Conservation (phyloP, 1,140 invertebrate species). For the Lethocerus indicus region DNA sequence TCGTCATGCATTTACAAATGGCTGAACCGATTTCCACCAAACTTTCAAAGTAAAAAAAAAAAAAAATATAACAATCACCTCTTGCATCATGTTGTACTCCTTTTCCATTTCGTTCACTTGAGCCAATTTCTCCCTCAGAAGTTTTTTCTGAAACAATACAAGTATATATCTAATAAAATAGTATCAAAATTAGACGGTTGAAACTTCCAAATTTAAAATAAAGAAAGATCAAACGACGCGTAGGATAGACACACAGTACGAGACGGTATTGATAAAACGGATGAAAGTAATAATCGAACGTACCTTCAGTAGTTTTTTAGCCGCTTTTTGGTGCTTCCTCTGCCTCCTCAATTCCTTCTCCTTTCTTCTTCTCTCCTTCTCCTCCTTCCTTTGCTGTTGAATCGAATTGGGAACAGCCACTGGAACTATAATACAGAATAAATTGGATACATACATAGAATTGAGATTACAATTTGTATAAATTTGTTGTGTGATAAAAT, state of each 20-base stretch:
- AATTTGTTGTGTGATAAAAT: too few species aligned
- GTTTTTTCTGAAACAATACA: conserved; percentile 14
- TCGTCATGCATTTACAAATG: too few species aligned
- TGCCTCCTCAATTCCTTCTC: conserved; percentile 19
- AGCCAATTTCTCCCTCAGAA: conserved; percentile 13
- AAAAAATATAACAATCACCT: conserved; percentile 8
- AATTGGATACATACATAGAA: too few species aligned
- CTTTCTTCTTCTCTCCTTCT: conserved; percentile 18
- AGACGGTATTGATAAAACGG: neutral
- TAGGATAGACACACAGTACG: neutral
- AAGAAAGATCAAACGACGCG: too few species aligned
- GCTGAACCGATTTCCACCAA: neutral
- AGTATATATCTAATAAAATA: neutral
- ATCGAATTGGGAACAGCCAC: too few species aligned
- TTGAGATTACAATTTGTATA: too few species aligned
- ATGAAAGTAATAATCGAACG: neutral
- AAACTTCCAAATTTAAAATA: neutral
- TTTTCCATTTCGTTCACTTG: conserved; percentile 10
- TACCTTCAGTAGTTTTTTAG: conserved; percentile 19
- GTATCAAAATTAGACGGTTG: neutral
- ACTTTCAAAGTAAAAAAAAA: conserved; percentile 2
- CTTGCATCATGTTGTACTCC: conserved; percentile 3
- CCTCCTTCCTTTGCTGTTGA: conserved; percentile 11
- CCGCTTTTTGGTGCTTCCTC: conserved; percentile 17
- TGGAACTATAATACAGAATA: too few species aligned